Percentiles rank a stretch among this genome's conserved stretches.
Conservation (phyloP, 2,888 invertebrate genomes). For the Ochropleura plecta region DNA sequence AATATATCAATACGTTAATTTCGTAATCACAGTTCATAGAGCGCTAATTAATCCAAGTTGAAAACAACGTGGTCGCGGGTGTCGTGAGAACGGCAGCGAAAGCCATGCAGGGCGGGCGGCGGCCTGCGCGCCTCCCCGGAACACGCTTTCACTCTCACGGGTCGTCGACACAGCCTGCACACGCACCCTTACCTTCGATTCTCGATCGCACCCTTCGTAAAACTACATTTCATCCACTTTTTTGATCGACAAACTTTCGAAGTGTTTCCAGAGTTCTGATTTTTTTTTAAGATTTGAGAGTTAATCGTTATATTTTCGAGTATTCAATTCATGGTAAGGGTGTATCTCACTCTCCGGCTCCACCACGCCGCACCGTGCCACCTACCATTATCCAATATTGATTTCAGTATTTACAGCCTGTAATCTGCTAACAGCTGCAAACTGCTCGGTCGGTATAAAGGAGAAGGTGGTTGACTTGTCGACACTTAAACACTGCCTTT, state of each 20-base stretch:
- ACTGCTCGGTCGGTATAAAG: constrained; percentile 71
- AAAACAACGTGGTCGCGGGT: constrained; percentile 82
- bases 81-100: constrained; percentile 89
- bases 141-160: constrained; percentile 89
- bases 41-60: constrained; percentile 79
- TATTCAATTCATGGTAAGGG: constrained; percentile 75
- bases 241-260: constrained; percentile 5
- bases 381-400: constrained; percentile 88
- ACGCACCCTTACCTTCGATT: constrained; percentile 81
- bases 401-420: constrained; percentile 88
- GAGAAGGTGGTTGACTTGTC: constrained; percentile 46
- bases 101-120: constrained; percentile 86
- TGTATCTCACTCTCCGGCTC: constrained; percentile 72
- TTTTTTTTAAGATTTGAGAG: constrained; percentile 2
- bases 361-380: constrained; percentile 78
- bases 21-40: constrained; percentile 54
- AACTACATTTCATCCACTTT: constrained; percentile 18
- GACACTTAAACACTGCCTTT: constrained; percentile 32
- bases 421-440: constrained; percentile 83
- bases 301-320: constrained; percentile 12
- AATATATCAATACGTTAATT: constrained; percentile 22
- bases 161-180: constrained; percentile 87
- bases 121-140: constrained; percentile 84
- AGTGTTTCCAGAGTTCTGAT: background rate
- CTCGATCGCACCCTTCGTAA: constrained; percentile 70